phyloP scores from a whole-genome alignment of 2,797 vertebrate genomes.

The Periparus ater region DNA sequence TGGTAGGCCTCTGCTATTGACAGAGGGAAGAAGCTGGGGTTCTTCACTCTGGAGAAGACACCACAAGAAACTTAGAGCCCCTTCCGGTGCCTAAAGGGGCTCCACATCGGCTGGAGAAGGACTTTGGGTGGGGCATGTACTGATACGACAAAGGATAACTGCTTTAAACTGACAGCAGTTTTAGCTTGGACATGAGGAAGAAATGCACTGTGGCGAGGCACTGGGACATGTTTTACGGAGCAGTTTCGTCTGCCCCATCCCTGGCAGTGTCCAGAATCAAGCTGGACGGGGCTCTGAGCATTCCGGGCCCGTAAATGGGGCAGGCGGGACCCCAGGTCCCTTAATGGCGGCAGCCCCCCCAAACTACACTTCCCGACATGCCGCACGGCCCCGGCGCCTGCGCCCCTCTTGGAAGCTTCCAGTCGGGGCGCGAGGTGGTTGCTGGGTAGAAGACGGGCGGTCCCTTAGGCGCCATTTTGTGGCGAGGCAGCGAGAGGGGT shows the following conservation, averaged over 20 bases:
- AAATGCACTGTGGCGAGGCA: neutral
- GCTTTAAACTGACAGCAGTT: neutral
- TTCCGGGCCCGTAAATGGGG: rapidly evolving
- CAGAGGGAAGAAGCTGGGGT: rapidly evolving
- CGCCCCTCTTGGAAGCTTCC: slow-evolving; percentile 31
- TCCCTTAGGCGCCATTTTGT: slow-evolving; percentile 76
- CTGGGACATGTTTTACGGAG: neutral
- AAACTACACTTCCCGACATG: slow-evolving; percentile 50
- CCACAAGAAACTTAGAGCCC: neutral
- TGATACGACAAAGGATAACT: neutral
- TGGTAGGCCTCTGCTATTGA: neutral
- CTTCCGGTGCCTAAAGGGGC: neutral
- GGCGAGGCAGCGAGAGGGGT: neutral
- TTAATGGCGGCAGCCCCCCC: neutral
- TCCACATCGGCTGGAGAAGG: neutral
- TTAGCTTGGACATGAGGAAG: neutral
- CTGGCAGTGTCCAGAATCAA: neutral
- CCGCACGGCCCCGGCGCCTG: neutral
- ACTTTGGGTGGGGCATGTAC: neutral
- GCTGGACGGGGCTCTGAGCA: too few relatives aligned
- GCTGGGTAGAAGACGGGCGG: slow-evolving; percentile 76
- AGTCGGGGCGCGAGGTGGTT: neutral
- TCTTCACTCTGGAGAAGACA: neutral
- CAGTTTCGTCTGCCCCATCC: too few relatives aligned
- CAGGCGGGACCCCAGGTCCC: rapidly evolving